phyloP scores from a whole-genome alignment of 2,888 invertebrate species.

The Torymus auratus region DNA sequence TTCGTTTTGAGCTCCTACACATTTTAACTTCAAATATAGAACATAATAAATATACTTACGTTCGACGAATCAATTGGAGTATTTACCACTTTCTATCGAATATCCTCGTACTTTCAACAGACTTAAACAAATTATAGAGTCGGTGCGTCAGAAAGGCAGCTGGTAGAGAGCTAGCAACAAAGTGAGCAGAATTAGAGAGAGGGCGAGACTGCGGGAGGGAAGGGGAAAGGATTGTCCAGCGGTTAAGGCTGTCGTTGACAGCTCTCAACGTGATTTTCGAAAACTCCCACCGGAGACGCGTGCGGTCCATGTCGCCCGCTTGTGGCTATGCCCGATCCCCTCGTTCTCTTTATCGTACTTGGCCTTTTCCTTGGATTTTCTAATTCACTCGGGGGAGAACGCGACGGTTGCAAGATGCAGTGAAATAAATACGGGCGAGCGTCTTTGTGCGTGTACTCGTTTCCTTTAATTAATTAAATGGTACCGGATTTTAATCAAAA shows the following conservation, averaged over 20 bases:
- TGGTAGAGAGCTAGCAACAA: conserved; percentile 12
- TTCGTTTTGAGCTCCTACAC: not conserved
- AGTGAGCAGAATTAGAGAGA: conserved; percentile 30
- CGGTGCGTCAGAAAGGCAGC: not conserved
- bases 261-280: conserved; percentile 47
- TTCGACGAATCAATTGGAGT: too few relatives aligned
- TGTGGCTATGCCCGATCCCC: conserved; percentile 2
- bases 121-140: too few relatives aligned
- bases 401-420: not conserved
- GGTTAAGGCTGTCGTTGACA: conserved; percentile 49
- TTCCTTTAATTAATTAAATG: too few relatives aligned
- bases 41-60: too few relatives aligned
- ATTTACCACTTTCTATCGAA: too few relatives aligned
- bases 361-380: conserved; percentile 2
- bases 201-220: not conserved
- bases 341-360: not conserved
- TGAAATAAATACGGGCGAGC: too few relatives aligned
- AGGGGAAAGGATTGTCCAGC: conserved; percentile 41
- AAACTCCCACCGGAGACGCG: conserved; percentile 40
- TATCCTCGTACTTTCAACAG: too few relatives aligned
- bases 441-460: too few relatives aligned
- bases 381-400: conserved; percentile 26
- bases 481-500: too few relatives aligned
- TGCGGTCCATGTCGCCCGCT: not conserved
- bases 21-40: too few relatives aligned